phyloP scores from a whole-genome alignment of 2,113 vertebrate genomes.

The Malurus melanocephalus region DNA sequence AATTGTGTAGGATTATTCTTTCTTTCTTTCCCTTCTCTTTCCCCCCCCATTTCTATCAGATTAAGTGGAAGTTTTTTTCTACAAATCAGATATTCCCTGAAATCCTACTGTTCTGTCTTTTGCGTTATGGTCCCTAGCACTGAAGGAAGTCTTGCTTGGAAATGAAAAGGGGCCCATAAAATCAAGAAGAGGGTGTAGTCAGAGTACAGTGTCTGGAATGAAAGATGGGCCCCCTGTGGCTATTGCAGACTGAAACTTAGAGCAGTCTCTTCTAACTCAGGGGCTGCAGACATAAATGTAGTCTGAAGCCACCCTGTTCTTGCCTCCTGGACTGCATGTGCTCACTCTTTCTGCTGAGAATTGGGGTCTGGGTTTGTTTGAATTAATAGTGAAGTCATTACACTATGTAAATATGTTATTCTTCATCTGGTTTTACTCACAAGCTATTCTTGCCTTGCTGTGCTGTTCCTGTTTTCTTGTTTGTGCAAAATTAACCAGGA shows the following conservation, averaged over 20 bases:
- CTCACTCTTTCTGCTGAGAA: constrained; percentile 18
- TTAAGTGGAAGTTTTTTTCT: fast-evolving
- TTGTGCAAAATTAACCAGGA: constrained; percentile 51
- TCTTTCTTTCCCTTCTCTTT: background rate
- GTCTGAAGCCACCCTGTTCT: constrained; percentile 43
- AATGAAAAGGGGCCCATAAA: background rate
- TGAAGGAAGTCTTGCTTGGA: background rate
- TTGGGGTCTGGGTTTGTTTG: constrained; percentile 44
- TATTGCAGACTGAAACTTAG: background rate
- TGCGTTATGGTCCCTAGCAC: background rate
- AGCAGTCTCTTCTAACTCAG: background rate
- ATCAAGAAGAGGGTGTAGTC: background rate
- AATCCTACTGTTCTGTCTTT: background rate
- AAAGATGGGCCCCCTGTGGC: constrained; percentile 2
- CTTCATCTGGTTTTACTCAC: constrained; percentile 61
- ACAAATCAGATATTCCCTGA: background rate
- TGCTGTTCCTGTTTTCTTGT: constrained; percentile 39
- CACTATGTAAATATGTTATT: constrained; percentile 41
- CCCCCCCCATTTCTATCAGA: background rate
- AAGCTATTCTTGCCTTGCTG: constrained; percentile 54
- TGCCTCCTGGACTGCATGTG: constrained; percentile 44
- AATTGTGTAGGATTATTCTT: background rate
- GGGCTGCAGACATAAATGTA: constrained; percentile 1
- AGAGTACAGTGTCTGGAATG: background rate
- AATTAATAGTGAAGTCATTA: constrained; percentile 60